Evolutionary conservation across 1,140 invertebrate genomes (phyloP), one percentile per base, ranked within the genome.

Genomic region (Drosophila burlai): DNA sequence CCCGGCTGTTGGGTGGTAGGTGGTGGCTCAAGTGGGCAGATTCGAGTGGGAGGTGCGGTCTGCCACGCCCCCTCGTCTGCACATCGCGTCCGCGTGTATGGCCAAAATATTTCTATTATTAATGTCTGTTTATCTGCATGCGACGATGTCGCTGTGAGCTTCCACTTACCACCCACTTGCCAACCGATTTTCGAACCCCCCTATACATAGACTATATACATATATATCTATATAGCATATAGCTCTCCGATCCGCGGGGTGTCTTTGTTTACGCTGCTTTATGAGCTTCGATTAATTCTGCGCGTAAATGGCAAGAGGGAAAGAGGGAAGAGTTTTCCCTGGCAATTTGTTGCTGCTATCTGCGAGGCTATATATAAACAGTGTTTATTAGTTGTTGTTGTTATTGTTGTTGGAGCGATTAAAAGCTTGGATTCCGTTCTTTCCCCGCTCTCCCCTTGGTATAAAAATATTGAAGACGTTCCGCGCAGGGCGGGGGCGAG

Each of bases 51-150:
- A 9, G 57, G 15, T 38, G 49, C 24, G 38, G n/a, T 18, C 10
- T 46, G 71, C 67, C 55, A 49, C 65, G 64, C 50, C 68, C 50
- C 64, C 63, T 21, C 13, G 29, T 36, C 50, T n/a, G 42, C 49
- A 26, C 21, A 31, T 0, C 2, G 11, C 45, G 21, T 18, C 42
- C 21, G 24, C 63, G n/a, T 26, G 18, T 59, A 45, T 77, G 63
- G 54, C 80, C 81, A 77, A 87, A 78, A 78, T 78, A 87, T 87
- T 81, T 87, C 79, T 83, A 87, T 87, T 89, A 84, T 87, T 89
- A 87, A 87, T 87, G 84, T 73, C 84, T 87, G 84, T 89, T 89
- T 87, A 89, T 87, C 84, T 78, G 81, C 76, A 87, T 89, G 85
- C 84, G 77, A 83, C 84, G 84, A 77, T 80, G 83, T 86, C 72